These are phyloP conservation scores for Apistogramma diplotaenia DNA, from an alignment of 2,113 vertebrate genomes.

Conservation along the genomic window DNA sequence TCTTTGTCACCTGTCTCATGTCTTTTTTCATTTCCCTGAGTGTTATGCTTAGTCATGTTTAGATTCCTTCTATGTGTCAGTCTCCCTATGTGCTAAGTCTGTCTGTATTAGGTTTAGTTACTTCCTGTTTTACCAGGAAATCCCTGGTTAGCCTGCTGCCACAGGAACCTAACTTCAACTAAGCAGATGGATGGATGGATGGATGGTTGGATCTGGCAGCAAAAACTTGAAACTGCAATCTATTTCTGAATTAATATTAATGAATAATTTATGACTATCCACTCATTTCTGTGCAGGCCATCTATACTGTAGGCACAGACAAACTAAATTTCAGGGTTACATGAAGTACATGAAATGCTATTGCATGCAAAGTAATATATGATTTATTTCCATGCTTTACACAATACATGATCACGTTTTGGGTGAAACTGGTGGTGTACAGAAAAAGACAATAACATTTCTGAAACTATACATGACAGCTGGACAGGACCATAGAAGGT, in stretches of 20 bases:
- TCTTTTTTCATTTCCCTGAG: too few species aligned
- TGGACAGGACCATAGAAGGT: too few species aligned
- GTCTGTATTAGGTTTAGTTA: too few species aligned
- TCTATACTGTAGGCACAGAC: too few species aligned
- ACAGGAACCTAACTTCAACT: not conserved
- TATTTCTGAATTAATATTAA: conserved; percentile 31
- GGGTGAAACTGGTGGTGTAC: not conserved
- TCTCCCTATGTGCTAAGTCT: too few species aligned
- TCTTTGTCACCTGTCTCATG: too few species aligned
- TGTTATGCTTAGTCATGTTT: too few species aligned
- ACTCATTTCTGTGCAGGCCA: conserved; percentile 13
- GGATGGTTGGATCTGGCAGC: not conserved
- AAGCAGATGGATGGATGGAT: not conserved
- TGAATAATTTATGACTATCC: conserved; percentile 33
- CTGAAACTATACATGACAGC: not conserved
- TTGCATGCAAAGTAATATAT: not conserved
- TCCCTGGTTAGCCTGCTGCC: not conserved
- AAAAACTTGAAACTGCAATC: not conserved
- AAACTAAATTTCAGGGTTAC: not conserved
- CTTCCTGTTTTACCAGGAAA: too few species aligned
- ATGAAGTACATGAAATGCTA: not conserved
- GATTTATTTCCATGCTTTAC: not conserved
- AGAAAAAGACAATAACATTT: not conserved
- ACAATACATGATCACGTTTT: not conserved
- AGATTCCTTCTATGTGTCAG: too few species aligned